Percentiles rank a stretch among this genome's conserved stretches.
Conservation (phyloP, 1,140 invertebrate species). For the Bombus sibiricus region DNA sequence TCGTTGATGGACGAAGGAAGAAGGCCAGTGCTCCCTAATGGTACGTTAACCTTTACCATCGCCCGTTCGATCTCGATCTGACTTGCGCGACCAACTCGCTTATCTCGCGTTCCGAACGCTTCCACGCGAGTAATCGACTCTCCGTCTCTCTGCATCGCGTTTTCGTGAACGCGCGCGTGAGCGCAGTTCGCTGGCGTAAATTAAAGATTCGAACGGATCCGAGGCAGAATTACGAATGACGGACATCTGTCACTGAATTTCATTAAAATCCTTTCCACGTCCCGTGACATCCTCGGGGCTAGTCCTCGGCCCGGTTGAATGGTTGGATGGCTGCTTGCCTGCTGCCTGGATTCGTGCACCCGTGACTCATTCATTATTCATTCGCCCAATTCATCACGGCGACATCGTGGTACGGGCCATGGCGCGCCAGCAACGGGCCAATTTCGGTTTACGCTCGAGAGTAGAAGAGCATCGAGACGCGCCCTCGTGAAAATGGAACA, state of each 20-base stretch:
- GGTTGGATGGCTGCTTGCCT: not conserved
- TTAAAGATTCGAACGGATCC: constrained; percentile 25
- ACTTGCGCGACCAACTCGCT: not conserved
- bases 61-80: not conserved
- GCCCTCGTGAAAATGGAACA: not conserved
- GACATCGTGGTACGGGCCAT: constrained; percentile 14
- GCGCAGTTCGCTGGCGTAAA: not conserved
- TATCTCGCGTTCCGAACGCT: too few relatives aligned
- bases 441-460: constrained; percentile 16
- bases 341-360: constrained; percentile 25
- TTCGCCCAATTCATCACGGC: constrained; percentile 51
- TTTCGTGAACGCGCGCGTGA: not conserved
- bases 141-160: not conserved
- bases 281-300: constrained; percentile 27
- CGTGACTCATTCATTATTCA: constrained; percentile 56
- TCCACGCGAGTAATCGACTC: not conserved
- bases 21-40: too few relatives aligned
- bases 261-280: constrained; percentile 41
- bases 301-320: not conserved
- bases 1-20: not conserved
- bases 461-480: not conserved
- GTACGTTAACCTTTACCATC: too few relatives aligned
- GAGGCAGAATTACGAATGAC: constrained; percentile 17
- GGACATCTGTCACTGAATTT: constrained; percentile 44
- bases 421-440: constrained; percentile 12